Evolutionary conservation across 2,113 vertebrate species (phyloP).

Genomic region (Phyllostomus hastatus): DNA sequence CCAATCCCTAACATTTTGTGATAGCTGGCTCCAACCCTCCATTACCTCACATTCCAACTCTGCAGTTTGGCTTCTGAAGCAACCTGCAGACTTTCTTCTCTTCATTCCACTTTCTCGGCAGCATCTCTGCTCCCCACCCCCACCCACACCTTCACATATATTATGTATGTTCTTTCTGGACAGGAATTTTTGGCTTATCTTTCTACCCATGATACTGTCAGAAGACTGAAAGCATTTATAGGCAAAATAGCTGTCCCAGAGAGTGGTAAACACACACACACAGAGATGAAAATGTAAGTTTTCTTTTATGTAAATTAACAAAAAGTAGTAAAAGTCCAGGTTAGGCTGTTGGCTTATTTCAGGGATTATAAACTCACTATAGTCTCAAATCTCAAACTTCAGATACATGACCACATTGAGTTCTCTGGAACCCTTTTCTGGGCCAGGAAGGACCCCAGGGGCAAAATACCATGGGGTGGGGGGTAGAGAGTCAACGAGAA

Average conservation of each 20-base stretch:
- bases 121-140: not conserved
- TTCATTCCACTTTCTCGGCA: not conserved
- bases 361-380: not conserved
- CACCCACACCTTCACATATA: not conserved
- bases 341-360: not conserved
- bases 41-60: not conserved
- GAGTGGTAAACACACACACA: not conserved
- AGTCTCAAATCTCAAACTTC: not conserved
- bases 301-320: not conserved
- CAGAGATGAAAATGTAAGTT: not conserved
- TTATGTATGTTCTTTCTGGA: not conserved
- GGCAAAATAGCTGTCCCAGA: not conserved
- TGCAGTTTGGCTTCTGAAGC: not conserved
- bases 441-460: not conserved
- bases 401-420: not conserved
- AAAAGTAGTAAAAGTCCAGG: not conserved
- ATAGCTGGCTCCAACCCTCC: not conserved
- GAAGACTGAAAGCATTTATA: not conserved
- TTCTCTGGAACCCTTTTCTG: not conserved
- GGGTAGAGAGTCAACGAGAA: not conserved
- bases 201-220: not conserved
- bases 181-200: not conserved
- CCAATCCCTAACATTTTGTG: not conserved
- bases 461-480: not conserved
- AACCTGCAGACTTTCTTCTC: not conserved